Evolutionary conservation across 1,140 invertebrate species (phyloP), one percentile per base, ranked within the genome.

Genomic region (Sycophaga agraensis): DNA sequence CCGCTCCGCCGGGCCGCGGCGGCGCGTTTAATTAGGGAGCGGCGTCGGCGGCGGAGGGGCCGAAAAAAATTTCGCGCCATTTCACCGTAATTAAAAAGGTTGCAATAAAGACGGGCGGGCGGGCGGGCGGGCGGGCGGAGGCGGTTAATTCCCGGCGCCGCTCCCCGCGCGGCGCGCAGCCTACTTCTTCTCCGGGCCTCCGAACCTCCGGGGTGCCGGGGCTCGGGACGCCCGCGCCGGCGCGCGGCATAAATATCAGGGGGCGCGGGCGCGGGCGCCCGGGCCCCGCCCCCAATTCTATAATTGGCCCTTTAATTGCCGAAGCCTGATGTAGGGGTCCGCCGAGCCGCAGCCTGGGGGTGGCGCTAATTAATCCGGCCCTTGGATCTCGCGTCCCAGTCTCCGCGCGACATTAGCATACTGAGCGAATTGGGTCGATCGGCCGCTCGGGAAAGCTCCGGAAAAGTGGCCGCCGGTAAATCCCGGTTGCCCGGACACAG

Each of bases 1-100:
- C 34, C 37, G 61, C 46, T 58, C 53, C 46, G 61, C 34, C 34
- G 45, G 14, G 19, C 37, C 21, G 14, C 16, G n/a, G 21, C 19
- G 22, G 28, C 17, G 31, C 62, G 62, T 64, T 64, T 64, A 64
- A 64, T 64, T 59, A 64, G 62, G 49, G n/a, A 58, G n/a, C 22
- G 16, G 35, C 2, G 39, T 37, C 49, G 34, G 34, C 55, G 49
- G 48, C 46, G 59, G 48, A 49, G 60, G 43, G 49, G 60, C 24
- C 64, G 28, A 68, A 70, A 69, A 68, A 71, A 73, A 73, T 72
- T 75, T 72, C 70, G 66, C 66, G 64, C 69, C 66, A 71, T 75
- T 72, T 74, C 68, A 68, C 67, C 59, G 70, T 75, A 75, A 75
- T 75, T 75, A 75, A 72, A 74, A 74, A 71, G 70, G 71, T 72